Base-by-base conservation (phyloP, 2,888 invertebrate species). In the Ophraella communa region DNA sequence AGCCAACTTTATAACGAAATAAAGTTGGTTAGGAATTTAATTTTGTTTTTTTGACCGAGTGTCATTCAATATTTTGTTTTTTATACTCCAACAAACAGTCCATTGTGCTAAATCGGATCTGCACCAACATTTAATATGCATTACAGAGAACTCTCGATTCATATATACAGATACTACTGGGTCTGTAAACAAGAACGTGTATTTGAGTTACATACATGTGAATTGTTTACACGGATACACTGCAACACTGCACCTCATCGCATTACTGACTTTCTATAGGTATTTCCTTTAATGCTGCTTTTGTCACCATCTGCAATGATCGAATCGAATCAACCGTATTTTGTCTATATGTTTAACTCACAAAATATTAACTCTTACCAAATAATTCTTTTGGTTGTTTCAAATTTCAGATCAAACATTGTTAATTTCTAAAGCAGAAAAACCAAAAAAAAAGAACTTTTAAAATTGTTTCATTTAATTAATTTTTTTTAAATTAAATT, bases 111-210 rank as follows among this genome's bases (percentile, higher is more conserved):
- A 17, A 17, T 17, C 17, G 39, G 21, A 23, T 51, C 49, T 24
- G 49, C 14, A 17, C 5, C 2, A 24, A 4, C 10, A 51, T 51
- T 57, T 57, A 30, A 47, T 49, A 57, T 57, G 57, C 57, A 47
- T 49, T 49, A 49, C 47, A 47, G 47, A 57, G 47, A 57, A 57
- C 35, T 33, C 33, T 35, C 33, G 35, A 57, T 21, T 57, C 56
- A 56, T 56, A 45, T 56, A 33, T 49, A 57, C 35, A 57, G 33
- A n/a, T n/a, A n/a, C n/a, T n/a, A 57, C 47, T 49, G 57, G 35
- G 57, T 23, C 57, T 57, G 49, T 57, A 57, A 57, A 35, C 57
- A 57, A 49, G 57, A 14, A 57, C 57, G 49, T 49, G 57, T 57
- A 49, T 57, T 57, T 57, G 57, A 57, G 49, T 57, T 45, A 45